Evolutionary conservation across 2,113 vertebrate genomes (phyloP).

Genomic region (Colinus virginianus): DNA sequence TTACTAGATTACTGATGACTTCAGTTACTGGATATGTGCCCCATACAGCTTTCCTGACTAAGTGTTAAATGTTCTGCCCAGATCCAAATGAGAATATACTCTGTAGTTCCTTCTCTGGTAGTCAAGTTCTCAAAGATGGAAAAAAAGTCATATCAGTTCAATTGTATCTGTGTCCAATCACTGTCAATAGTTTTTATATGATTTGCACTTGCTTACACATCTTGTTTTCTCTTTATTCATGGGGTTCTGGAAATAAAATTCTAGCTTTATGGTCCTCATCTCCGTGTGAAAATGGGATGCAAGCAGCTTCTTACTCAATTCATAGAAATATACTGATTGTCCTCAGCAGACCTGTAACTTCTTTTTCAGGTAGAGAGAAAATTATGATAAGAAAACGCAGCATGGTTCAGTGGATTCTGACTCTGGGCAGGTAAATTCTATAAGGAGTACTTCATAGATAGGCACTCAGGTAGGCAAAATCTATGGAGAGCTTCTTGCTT

Average conservation of each 20-base stretch:
- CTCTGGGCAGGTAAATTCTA: background rate
- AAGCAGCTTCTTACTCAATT: background rate
- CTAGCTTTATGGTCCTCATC: background rate
- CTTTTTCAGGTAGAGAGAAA: background rate
- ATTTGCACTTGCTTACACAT: background rate
- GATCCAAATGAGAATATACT: background rate
- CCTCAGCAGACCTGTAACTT: background rate
- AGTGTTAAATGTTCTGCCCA: background rate
- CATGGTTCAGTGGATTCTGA: background rate
- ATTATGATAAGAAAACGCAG: background rate
- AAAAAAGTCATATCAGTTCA: background rate
- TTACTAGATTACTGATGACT: background rate
- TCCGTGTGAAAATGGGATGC: background rate
- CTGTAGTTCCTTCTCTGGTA: background rate
- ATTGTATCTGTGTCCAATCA: background rate
- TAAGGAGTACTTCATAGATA: background rate
- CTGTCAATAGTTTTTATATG: background rate
- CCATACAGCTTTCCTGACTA: background rate
- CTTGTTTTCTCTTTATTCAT: background rate
- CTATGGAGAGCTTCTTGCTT: background rate
- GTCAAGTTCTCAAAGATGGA: background rate
- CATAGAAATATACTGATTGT: background rate
- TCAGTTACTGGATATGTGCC: background rate
- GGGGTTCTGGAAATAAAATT: background rate
- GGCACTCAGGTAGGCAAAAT: background rate